Evolutionary conservation across 1,140 invertebrate species (phyloP).

Genomic region (Ceratina australensis): DNA sequence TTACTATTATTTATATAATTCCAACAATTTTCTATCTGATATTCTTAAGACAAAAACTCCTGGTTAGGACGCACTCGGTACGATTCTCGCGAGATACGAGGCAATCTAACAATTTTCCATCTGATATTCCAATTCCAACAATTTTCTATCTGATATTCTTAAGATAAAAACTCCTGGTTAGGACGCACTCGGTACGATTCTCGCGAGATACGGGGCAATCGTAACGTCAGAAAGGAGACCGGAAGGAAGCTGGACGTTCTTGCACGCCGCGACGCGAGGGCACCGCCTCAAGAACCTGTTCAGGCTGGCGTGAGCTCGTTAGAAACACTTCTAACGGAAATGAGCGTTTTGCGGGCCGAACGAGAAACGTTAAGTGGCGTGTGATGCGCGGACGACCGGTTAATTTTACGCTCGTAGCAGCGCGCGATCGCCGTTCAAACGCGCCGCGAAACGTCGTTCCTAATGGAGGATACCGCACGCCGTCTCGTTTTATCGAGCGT

Average conservation of each 20-base stretch:
- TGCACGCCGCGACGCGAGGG: too few species aligned
- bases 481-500: not conserved
- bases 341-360: constrained; percentile 42
- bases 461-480: not conserved
- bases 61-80: not conserved
- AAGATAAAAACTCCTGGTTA: too few species aligned
- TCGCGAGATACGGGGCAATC: not conserved
- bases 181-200: not conserved
- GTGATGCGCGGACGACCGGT: constrained; percentile 13
- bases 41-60: too few species aligned
- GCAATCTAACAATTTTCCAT: too few species aligned
- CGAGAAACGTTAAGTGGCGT: constrained; percentile 43
- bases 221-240: not conserved
- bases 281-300: constrained; percentile 40
- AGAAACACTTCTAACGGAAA: constrained; percentile 44
- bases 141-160: too few species aligned
- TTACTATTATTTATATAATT: not conserved
- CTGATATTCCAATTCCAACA: too few species aligned
- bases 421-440: not conserved
- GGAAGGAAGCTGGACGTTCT: constrained; percentile 23
- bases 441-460: not conserved
- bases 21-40: too few species aligned
- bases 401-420: constrained; percentile 10
- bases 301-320: constrained; percentile 23
- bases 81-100: not conserved